phyloP scores from a whole-genome alignment of 1,140 invertebrate genomes.

The Ostrea edulis region DNA sequence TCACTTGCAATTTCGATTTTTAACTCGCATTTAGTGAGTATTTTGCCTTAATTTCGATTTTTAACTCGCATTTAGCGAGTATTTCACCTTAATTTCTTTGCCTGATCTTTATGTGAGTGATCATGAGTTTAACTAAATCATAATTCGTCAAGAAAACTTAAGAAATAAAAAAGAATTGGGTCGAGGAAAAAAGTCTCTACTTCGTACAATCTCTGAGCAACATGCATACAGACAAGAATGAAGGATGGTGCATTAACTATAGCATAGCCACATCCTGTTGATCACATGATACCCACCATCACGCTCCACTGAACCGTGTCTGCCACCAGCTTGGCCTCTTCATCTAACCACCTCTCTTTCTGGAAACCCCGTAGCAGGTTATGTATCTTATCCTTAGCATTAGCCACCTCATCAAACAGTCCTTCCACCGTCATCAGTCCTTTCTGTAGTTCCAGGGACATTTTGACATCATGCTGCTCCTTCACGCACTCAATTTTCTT shows the following conservation, averaged over 20 bases:
- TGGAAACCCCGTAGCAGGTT: constrained; percentile 7
- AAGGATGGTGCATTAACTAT: not conserved
- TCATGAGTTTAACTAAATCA: too few relatives aligned
- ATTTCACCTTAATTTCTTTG: too few relatives aligned
- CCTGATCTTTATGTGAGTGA: too few relatives aligned
- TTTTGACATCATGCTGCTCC: not conserved
- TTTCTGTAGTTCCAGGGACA: constrained; percentile 30
- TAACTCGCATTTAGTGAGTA: too few relatives aligned
- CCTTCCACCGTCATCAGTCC: constrained; percentile 32
- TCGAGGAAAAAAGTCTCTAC: not conserved
- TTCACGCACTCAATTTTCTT: not conserved
- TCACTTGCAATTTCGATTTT: too few relatives aligned
- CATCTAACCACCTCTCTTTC: constrained; percentile 37
- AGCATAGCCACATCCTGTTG: not conserved
- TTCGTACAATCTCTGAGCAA: too few relatives aligned
- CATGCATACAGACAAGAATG: too few relatives aligned
- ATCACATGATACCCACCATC: constrained; percentile 14
- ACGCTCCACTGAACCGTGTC: constrained; percentile 41
- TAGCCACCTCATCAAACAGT: not conserved
- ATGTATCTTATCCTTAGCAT: constrained; percentile 37
- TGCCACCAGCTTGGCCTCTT: constrained; percentile 31
- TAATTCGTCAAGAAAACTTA: too few relatives aligned
- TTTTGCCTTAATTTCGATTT: too few relatives aligned
- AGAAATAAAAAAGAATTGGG: too few relatives aligned
- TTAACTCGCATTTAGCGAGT: too few relatives aligned